Conservation (phyloP, 2,113 vertebrate species). For the Fulica atra region DNA sequence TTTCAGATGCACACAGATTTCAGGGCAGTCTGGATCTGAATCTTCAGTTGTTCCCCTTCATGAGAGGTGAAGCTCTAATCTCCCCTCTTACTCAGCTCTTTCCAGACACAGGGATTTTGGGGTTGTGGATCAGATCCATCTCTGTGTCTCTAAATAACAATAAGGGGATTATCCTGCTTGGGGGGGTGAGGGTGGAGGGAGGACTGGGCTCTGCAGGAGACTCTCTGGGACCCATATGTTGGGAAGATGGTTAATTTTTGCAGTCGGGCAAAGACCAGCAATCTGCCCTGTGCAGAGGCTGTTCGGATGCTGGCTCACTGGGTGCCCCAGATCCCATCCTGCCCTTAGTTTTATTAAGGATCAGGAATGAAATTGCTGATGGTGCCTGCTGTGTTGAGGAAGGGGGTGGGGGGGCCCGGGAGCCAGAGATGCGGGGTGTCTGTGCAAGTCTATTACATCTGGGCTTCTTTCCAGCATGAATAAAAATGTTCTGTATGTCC, state of each 20-base stretch:
- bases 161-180: constrained; percentile 45
- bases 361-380: constrained; percentile 14
- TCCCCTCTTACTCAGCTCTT: not conserved
- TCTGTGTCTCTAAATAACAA: constrained; percentile 55
- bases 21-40: not conserved
- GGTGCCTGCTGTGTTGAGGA: not conserved
- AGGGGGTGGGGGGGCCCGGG: too few species aligned
- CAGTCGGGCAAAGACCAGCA: not conserved
- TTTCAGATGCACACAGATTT: constrained; percentile 32
- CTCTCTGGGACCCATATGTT: constrained; percentile 54
- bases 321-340: not conserved
- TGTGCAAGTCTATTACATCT: constrained; percentile 42
- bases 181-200: not conserved
- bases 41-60: not conserved
- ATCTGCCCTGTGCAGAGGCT: not conserved
- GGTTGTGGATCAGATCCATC: constrained; percentile 21
- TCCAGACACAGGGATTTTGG: not conserved
- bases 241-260: constrained; percentile 51
- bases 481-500: constrained; percentile 37
- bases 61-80: constrained; percentile 36
- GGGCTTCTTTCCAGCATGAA: constrained; percentile 61
- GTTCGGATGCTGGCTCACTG: not conserved
- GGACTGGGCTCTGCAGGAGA: constrained; percentile 36
- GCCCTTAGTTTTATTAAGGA: constrained; percentile 4
- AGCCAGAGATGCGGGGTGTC: not conserved